phyloP scores from a whole-genome alignment of 2,113 vertebrate genomes.

The Eulemur rufifrons region DNA sequence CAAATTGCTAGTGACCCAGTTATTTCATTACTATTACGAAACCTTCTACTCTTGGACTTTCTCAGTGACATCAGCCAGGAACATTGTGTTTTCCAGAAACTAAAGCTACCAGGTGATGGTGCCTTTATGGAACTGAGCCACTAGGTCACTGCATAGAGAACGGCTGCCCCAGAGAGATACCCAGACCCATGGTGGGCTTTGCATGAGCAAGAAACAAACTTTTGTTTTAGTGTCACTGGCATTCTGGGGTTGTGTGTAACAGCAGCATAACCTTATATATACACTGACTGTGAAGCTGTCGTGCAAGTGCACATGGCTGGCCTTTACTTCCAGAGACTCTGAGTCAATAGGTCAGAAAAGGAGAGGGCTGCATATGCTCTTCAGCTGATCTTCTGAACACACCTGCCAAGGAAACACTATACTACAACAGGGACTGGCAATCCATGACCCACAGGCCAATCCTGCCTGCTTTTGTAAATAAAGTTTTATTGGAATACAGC shows the following conservation, averaged over 20 bases:
- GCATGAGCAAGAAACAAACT: not conserved
- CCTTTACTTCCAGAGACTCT: not conserved
- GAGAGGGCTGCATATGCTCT: not conserved
- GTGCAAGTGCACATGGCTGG: rapidly evolving
- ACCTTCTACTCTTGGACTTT: not conserved
- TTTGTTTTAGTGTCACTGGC: not conserved
- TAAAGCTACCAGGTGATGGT: rapidly evolving
- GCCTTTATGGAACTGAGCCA: rapidly evolving
- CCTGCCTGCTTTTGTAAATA: conserved; percentile 24
- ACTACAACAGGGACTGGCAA: not conserved
- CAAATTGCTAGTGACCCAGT: not conserved
- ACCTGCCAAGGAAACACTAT: not conserved
- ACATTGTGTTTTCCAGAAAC: not conserved
- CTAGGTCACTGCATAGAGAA: rapidly evolving
- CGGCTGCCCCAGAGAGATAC: rapidly evolving
- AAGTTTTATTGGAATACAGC: conserved; percentile 45
- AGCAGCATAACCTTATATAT: not conserved
- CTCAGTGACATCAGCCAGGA: not conserved
- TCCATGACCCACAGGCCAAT: not conserved
- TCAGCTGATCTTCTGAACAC: not conserved
- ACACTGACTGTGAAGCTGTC: not conserved
- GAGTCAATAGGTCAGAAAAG: not conserved
- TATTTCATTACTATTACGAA: not conserved
- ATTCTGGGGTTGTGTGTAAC: not conserved
- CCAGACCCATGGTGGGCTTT: not conserved